phyloP scores from a whole-genome alignment of 1,140 invertebrate genomes.

The Drosophila guanche region DNA sequence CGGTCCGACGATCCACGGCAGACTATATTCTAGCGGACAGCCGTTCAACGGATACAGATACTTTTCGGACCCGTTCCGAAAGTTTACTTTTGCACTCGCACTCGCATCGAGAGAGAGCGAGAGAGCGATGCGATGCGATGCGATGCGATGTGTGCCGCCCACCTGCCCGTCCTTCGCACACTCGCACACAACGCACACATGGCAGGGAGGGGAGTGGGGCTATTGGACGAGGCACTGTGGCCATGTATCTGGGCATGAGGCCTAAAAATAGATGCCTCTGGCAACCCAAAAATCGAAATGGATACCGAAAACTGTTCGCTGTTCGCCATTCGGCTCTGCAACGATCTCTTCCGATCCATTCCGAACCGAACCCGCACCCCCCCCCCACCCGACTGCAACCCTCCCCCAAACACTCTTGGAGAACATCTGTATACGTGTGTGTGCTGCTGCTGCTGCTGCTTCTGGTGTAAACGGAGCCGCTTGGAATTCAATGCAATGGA shows the following conservation, averaged over 20 bases:
- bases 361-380: conserved; percentile 3
- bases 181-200: conserved; percentile 2
- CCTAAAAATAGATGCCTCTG: conserved; percentile 68
- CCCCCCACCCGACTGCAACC: conserved; percentile 28
- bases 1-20: conserved; percentile 84
- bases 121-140: too few species aligned
- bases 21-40: conserved; percentile 80
- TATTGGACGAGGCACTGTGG: conserved; percentile 17
- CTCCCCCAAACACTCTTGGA: conserved; percentile 30
- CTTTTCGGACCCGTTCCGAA: conserved; percentile 16
- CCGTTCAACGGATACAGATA: conserved; percentile 74
- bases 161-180: conserved; percentile 69
- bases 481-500: conserved; percentile 79
- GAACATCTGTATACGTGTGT: conserved; percentile 20
- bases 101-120: neutral
- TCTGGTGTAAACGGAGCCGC: conserved; percentile 75
- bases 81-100: conserved; percentile 12
- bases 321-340: conserved; percentile 18
- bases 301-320: conserved; percentile 63
- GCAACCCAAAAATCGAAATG: conserved; percentile 75
- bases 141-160: conserved; percentile 39
- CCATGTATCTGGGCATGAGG: conserved; percentile 70
- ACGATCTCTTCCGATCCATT: conserved; percentile 6
- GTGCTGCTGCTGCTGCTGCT: conserved; percentile 26
- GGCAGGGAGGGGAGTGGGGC: neutral